Evolutionary conservation across 2,113 vertebrate species (phyloP), one percentile per base, ranked within the genome.

Genomic region (Ceratotherium simum): DNA sequence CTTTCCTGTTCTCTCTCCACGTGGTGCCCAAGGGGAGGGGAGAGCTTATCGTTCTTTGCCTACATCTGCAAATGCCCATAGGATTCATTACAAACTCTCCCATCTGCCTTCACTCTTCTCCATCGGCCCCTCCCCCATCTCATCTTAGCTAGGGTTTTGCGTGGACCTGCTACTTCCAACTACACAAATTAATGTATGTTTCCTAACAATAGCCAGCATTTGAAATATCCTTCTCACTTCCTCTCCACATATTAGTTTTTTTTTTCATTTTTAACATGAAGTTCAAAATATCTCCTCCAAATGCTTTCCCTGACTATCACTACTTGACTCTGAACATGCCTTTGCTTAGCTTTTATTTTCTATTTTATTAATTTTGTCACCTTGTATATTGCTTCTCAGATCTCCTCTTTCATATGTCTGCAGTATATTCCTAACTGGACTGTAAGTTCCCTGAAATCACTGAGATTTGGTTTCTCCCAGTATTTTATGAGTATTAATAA

Each of bases 121-220:
- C 25, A 23, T 9, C 16, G 1, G 0, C 20, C 17, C 9, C 20
- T 23, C 0, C n/a, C 10, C 4, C 18, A 25, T 4, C n/a, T 87
- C 78, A 65, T 46, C n/a, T 8, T 31, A 51, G 76, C 23, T 56
- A 29, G 33, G 51, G 27, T 46, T 94, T 94, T 84, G 23, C 56
- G 14, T 3, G n/a, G 13, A 25, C 9, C 54, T 81, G 51, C 78
- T 91, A 54, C 29, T 91, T 78, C 20, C 10, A 72, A 5, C 10
- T 12, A 6, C 5, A 1, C 29, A 60, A 33, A 51, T 79, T 42
- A 58, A 6, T 60, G 12, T 33, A 18, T 36, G 13, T 86, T 83
- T 88, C 70, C 60, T 75, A 85, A 70, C 29, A 58, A 42, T 21
- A 36, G 21, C 75, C 31, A 87, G 27, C 42, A 29, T 72, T 92